Evolutionary conservation across 2,113 vertebrate species (phyloP).

Genomic region (Damaliscus lunatus): DNA sequence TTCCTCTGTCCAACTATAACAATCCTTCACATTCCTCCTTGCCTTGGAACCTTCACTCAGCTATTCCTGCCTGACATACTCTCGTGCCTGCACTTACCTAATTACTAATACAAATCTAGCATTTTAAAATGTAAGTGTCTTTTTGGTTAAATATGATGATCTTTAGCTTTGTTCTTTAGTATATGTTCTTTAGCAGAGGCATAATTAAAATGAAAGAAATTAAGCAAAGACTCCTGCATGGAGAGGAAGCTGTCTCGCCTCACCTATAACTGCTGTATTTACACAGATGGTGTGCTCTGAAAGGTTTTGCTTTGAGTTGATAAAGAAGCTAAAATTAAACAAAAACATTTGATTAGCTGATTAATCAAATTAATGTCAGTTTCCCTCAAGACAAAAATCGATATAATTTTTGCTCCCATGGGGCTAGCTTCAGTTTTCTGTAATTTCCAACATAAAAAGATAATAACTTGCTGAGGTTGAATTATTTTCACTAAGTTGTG

Average conservation of each 20-base stretch:
- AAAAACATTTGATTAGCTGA: slow-evolving; percentile 35
- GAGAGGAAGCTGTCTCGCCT: background rate
- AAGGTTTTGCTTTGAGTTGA: slow-evolving; percentile 9
- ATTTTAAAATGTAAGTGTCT: background rate
- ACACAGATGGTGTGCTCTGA: slow-evolving; percentile 18
- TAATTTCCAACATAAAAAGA: slow-evolving; percentile 34
- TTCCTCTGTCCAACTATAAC: slow-evolving; percentile 11
- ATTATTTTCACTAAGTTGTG: background rate
- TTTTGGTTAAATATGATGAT: background rate
- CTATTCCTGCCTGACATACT: background rate
- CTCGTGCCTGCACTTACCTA: background rate
- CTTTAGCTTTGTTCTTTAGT: background rate
- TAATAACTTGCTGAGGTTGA: background rate
- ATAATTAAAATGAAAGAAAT: slow-evolving; percentile 8
- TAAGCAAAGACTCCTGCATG: background rate
- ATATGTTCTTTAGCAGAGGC: background rate
- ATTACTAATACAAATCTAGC: background rate
- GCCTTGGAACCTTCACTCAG: background rate
- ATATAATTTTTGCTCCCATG: background rate
- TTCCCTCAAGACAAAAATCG: background rate
- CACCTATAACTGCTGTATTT: background rate
- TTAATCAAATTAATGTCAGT: slow-evolving; percentile 18
- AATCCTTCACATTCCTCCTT: background rate
- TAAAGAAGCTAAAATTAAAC: slow-evolving; percentile 49
- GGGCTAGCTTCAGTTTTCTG: background rate